Conservation (phyloP, 2,888 invertebrate genomes). For the Quadriops clusia region DNA sequence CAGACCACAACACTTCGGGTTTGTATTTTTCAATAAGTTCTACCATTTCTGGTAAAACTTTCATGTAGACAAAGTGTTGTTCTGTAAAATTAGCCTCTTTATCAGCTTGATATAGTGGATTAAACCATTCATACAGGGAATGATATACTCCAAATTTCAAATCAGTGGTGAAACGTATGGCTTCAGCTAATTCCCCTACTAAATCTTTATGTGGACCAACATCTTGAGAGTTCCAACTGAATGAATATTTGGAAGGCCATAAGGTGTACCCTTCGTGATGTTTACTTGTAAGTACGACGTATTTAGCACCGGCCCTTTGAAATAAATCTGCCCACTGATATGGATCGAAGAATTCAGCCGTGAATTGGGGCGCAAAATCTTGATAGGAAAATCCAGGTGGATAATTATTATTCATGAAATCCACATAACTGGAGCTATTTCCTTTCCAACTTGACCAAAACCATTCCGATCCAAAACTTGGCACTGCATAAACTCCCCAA, state of each 20-base stretch:
- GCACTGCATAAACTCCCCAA: conserved; percentile 11
- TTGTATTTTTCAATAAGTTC: conserved; percentile 59
- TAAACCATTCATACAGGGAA: conserved; percentile 80
- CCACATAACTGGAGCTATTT: conserved; percentile 37
- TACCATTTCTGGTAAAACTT: conserved; percentile 69
- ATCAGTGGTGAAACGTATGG: conserved; percentile 50
- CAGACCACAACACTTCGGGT: conserved; percentile 81
- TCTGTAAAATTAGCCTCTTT: conserved; percentile 50
- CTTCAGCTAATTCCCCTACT: conserved; percentile 53
- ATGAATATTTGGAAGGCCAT: conserved; percentile 70
- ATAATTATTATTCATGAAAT: conserved; percentile 75
- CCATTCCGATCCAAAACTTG: conserved; percentile 35
- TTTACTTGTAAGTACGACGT: conserved; percentile 71
- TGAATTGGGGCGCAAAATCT: conserved; percentile 82
- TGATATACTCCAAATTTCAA: conserved; percentile 77
- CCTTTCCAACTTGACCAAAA: conserved; percentile 74
- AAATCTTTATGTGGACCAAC: conserved; percentile 68
- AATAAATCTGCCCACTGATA: conserved; percentile 76
- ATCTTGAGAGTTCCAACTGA: conserved; percentile 72
- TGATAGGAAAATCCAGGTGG: conserved; percentile 80
- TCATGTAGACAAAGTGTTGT: conserved; percentile 53
- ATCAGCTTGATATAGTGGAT: conserved; percentile 67
- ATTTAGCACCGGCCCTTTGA: conserved; percentile 73
- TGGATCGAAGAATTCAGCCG: conserved; percentile 81
- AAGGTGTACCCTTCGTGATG: conserved; percentile 77